These are phyloP conservation scores for Threskiornis aethiopicus DNA, from an alignment of 2,797 vertebrate species.

Conservation along the genomic window DNA sequence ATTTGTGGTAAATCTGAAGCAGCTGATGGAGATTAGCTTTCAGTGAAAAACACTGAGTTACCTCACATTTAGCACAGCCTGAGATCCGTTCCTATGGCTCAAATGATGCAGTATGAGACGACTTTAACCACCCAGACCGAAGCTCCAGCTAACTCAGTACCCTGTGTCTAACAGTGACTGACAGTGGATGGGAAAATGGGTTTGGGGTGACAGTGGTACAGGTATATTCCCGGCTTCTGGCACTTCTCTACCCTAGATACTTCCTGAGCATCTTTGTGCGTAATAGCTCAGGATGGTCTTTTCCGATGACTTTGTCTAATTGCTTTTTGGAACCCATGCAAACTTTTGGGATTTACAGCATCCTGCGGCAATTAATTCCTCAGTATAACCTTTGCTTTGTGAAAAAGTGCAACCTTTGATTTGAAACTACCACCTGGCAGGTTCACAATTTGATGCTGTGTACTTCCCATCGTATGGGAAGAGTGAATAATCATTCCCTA, in stretches of 20 bases:
- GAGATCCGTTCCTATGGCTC: not conserved
- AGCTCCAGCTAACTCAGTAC: not conserved
- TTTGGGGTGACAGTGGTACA: not conserved
- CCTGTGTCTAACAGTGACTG: not conserved
- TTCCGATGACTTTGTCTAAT: not conserved
- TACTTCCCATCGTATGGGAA: not conserved
- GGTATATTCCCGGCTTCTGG: not conserved
- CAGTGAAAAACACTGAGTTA: not conserved
- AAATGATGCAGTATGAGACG: not conserved
- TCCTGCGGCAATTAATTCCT: not conserved
- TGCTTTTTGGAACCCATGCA: not conserved
- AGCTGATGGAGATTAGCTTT: not conserved
- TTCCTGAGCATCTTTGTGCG: not conserved
- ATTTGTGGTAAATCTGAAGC: not conserved
- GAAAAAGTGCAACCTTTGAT: not conserved
- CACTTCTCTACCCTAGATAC: not conserved
- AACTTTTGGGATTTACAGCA: not conserved
- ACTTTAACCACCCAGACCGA: not conserved
- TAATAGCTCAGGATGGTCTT: not conserved
- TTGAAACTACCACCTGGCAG: not conserved
- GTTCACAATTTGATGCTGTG: not conserved
- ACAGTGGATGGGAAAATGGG: not conserved
- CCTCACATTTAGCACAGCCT: not conserved
- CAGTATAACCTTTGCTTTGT: not conserved
- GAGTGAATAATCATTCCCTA: not conserved